Conservation (phyloP, 2,113 vertebrate genomes). For the Cyanistes caeruleus region DNA sequence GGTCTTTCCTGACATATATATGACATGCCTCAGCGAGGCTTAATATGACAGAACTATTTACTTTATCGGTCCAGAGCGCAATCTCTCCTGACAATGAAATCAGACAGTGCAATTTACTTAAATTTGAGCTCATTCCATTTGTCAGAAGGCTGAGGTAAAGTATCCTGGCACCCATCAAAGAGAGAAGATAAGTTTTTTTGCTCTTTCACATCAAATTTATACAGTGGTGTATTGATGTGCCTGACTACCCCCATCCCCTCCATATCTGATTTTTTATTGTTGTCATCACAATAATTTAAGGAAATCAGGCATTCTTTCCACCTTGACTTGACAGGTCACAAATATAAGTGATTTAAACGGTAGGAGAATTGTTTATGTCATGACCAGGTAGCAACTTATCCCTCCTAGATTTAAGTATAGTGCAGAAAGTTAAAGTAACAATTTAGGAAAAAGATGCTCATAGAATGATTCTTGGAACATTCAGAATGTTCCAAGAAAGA, state of each 20-base stretch:
- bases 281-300: slow-evolving; percentile 43
- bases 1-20: slow-evolving; percentile 57
- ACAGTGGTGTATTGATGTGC: slow-evolving; percentile 24
- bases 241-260: background rate
- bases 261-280: slow-evolving; percentile 41
- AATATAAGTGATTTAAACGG: background rate
- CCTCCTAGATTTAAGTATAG: background rate
- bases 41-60: slow-evolving; percentile 78
- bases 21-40: slow-evolving; percentile 42
- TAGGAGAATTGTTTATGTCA: background rate
- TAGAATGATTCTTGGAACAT: background rate
- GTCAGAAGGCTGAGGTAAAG: slow-evolving; percentile 71
- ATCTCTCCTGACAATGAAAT: slow-evolving; percentile 67
- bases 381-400: background rate
- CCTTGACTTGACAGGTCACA: slow-evolving; percentile 32
- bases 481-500: background rate
- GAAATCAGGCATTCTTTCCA: background rate
- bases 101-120: slow-evolving; percentile 58
- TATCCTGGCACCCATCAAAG: slow-evolving; percentile 65
- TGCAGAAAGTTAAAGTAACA: background rate
- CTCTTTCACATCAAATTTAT: slow-evolving; percentile 72
- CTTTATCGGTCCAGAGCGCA: slow-evolving; percentile 21
- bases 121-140: slow-evolving; percentile 48
- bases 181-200: slow-evolving; percentile 48
- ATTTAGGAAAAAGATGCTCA: background rate